Base-by-base conservation (phyloP, 1,140 invertebrate species). In the Amyelois transitella region DNA sequence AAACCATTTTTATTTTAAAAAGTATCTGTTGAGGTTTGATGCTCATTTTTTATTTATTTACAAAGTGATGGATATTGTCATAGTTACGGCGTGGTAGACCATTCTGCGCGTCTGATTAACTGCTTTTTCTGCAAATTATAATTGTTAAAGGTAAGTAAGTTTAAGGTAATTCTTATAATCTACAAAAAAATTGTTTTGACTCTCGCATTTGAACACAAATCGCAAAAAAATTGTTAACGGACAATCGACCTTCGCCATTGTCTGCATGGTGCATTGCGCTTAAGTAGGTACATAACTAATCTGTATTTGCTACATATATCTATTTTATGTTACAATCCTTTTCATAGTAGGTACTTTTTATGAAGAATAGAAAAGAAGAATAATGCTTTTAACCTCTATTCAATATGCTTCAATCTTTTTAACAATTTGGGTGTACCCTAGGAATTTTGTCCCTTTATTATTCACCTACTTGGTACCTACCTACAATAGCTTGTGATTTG, bases 31-130 rank as follows among this genome's bases (percentile, higher is more conserved):
- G 71, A 74, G 75, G 74, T 64, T 84, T 77, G 84, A 87, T 87
- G 84, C 77, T 88, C 84, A 83, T 85, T 88, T 88, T 85, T 88
- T 88, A 86, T 86, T 88, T 88, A 88, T 86, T 88, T 88, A 88
- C 84, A 84, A 81, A 85, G 84, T 88, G 82, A 88, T 88, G 81
- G 78, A 75, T 81, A 77, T 84, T 80, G 75, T 81, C 81, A 75
- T 87, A 82, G 84, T 81, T 81, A 87, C 84, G 84, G 84, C 84
- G 82, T 86, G 84, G 79, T 87, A 83, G 78, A 83, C 78, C 75
- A 80, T 79, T 81, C 75, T 86, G 76, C 79, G 77, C 74, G 71
- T 80, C 66, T 75, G 66, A 81, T 67, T 82, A 70, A 64, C 71
- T 68, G 69, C 70, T 68, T 80, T 75, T 73, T 74, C 77, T 81